Evolutionary conservation across 2,888 invertebrate genomes (phyloP), one percentile per base, ranked within the genome.

Genomic region (Agrochola lychnidis): DNA sequence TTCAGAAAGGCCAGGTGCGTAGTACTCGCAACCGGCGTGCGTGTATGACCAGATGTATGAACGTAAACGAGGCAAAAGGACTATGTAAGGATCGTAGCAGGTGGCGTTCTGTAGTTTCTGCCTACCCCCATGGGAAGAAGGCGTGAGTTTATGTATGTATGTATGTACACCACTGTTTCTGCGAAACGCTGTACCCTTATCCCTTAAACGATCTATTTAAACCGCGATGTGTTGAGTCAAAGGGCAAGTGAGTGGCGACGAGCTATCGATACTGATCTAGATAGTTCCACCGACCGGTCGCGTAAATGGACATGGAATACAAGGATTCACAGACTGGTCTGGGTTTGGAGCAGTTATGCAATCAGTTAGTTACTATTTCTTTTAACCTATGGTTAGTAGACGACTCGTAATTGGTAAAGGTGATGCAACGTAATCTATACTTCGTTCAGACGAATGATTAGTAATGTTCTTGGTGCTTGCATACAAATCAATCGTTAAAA

Each of bases 211-310:
- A 40, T 70, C 53, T 62, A 81, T 59, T 82, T 42, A 57, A 75
- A 72, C 62, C 69, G 16, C 83, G 82, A 84, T 88, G 87, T 86
- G 85, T 91, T 84, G 89, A 92, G 93, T 91, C 94, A 95, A 93
- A 95, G 95, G 93, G 93, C 95, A 93, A 95, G 95, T 94, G 94
- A 95, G 93, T 91, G 95, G 94, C 80, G 88, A 77, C 69, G 57
- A 78, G 57, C 63, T 5, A 1, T 79, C 82, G 89, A 89, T 90
- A 90, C 83, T 73, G 92, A 93, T 94, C 93, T 90, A 92, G 91
- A 93, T 93, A 88, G 78, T 72, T 78, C 77, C n/a, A 64, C 71
- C 78, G 81, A 83, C 85, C 76, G 84, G 82, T 84, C 78, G 68
- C 77, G 76, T 85, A 89, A 88, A 88, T 89, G 88, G 87, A 70